phyloP scores from a whole-genome alignment of 2,113 vertebrate species.

The Prunella himalayana region DNA sequence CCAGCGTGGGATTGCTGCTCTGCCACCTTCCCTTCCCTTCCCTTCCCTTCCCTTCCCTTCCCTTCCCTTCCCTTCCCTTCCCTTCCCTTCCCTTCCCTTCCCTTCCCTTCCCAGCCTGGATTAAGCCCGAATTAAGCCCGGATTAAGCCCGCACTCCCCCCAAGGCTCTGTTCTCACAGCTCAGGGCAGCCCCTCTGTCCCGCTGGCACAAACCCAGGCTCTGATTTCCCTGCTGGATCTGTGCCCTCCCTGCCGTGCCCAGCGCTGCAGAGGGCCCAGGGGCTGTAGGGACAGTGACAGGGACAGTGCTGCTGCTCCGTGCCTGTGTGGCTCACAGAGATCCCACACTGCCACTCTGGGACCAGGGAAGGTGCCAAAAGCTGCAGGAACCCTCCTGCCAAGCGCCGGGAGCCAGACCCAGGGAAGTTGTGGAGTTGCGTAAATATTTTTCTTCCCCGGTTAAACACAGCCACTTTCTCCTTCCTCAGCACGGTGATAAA shows the following conservation, averaged over 20 bases:
- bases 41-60: background rate
- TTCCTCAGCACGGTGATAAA: background rate
- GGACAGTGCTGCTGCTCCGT: background rate
- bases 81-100: too few species aligned
- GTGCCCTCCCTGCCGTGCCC: accelerated
- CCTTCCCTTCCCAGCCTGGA: too few species aligned
- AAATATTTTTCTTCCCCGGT: background rate
- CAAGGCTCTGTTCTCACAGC: too few species aligned
- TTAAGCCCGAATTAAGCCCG: too few species aligned
- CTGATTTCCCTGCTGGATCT: accelerated
- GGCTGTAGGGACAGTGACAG: background rate
- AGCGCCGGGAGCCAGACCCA: background rate
- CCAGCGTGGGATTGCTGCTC: accelerated
- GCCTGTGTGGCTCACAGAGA: accelerated
- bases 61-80: background rate
- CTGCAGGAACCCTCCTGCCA: background rate
- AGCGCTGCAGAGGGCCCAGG: accelerated
- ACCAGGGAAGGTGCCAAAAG: background rate
- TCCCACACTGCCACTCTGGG: accelerated
- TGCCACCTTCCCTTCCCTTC: background rate
- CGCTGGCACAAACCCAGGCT: accelerated
- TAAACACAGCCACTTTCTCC: slow-evolving; percentile 12
- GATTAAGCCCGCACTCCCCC: background rate
- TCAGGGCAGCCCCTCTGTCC: background rate
- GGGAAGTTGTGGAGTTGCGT: background rate